Conservation (phyloP, 1,140 invertebrate species). For the Brachionus angularis region DNA sequence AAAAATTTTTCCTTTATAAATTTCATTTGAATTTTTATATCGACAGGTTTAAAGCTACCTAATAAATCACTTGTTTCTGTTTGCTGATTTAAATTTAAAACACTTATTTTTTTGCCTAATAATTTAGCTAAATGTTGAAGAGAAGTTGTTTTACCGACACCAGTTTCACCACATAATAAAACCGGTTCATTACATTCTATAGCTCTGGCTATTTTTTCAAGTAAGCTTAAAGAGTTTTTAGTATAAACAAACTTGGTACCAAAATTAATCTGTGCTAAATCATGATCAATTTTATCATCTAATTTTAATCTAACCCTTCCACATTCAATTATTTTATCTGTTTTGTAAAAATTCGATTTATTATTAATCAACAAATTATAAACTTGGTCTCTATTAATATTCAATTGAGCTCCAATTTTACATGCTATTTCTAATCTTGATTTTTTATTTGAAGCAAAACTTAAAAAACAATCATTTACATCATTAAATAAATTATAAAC, state of each 20-base stretch:
- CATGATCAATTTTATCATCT: background rate
- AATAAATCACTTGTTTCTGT: slow-evolving; percentile 91
- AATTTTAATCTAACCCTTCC: background rate
- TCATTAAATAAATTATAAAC: slow-evolving; percentile 5
- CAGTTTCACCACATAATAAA: slow-evolving; percentile 92
- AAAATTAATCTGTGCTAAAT: background rate
- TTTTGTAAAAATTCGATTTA: slow-evolving; percentile 3
- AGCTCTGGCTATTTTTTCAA: slow-evolving; percentile 34
- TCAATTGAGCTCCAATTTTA: slow-evolving; percentile 5
- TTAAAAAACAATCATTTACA: slow-evolving; percentile 28
- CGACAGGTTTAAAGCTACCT: slow-evolving; percentile 66
- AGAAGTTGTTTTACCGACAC: slow-evolving; percentile 81
- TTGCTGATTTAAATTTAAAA: slow-evolving; percentile 99
- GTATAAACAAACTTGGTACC: slow-evolving; percentile 22
- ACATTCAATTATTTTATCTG: background rate
- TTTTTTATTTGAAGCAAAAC: background rate
- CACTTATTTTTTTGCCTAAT: slow-evolving; percentile 69
- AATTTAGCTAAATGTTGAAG: slow-evolving; percentile 18
- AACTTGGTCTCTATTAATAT: slow-evolving; percentile 17
- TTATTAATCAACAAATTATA: slow-evolving; percentile 9
- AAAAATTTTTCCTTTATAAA: slow-evolving; percentile 82
- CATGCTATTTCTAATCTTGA: background rate
- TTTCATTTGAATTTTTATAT: slow-evolving; percentile 47
- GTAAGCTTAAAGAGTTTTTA: background rate
- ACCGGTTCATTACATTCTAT: slow-evolving; percentile 88